Conservation (phyloP, 2,113 vertebrate genomes). For the Rhinoptilus africanus region DNA sequence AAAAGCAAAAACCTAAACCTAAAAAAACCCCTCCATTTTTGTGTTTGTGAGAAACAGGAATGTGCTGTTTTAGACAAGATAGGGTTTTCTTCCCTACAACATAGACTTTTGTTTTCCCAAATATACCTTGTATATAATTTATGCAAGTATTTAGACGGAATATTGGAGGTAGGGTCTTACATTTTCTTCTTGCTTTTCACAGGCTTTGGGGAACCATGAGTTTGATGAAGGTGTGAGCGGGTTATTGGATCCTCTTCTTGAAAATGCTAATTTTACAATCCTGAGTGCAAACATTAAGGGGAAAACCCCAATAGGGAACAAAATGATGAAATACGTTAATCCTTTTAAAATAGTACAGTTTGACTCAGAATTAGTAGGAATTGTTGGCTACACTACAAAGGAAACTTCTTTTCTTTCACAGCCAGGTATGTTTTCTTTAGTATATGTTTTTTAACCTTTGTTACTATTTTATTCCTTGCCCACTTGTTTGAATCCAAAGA, state of each 20-base stretch:
- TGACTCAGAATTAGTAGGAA: slow-evolving; percentile 76
- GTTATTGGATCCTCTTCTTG: slow-evolving; percentile 85
- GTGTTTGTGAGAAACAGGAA: not conserved
- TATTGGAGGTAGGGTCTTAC: not conserved
- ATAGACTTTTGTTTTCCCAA: not conserved
- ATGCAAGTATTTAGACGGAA: not conserved
- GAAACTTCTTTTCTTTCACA: slow-evolving; percentile 87
- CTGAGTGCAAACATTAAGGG: slow-evolving; percentile 88
- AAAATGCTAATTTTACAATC: slow-evolving; percentile 76
- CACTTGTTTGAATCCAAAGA: not conserved
- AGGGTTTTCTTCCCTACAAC: not conserved
- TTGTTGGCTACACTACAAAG: slow-evolving; percentile 89
- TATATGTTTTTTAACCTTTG: not conserved
- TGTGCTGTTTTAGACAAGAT: not conserved
- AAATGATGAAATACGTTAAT: slow-evolving; percentile 73
- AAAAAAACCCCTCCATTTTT: not conserved
- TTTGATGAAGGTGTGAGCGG: slow-evolving; percentile 90
- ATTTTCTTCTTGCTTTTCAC: slow-evolving; percentile 45
- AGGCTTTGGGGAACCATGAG: slow-evolving; percentile 94
- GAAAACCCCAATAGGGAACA: slow-evolving; percentile 49
- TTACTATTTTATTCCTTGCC: not conserved
- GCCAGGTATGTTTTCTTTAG: slow-evolving; percentile 77
- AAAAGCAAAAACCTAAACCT: not conserved
- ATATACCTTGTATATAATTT: not conserved
- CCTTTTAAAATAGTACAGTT: slow-evolving; percentile 80